Evolutionary conservation across 2,113 vertebrate genomes (phyloP).

Genomic region (Oenanthe oenanthe): DNA sequence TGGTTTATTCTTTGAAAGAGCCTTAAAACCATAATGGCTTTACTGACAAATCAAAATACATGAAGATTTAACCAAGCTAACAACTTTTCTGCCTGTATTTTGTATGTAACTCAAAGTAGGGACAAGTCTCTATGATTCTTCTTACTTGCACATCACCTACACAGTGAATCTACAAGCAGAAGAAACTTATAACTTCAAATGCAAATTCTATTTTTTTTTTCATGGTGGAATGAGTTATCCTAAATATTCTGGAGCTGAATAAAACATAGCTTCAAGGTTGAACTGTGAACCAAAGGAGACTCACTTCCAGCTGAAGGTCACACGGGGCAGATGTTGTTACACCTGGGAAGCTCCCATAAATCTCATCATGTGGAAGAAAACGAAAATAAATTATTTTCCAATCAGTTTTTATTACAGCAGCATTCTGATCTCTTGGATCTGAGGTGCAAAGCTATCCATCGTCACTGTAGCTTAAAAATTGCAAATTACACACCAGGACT

Average conservation of each 20-base stretch:
- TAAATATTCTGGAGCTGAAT: not conserved
- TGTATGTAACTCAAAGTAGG: not conserved
- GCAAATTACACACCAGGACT: not conserved
- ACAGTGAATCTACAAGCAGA: not conserved
- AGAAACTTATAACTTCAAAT: not conserved
- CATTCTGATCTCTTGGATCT: not conserved
- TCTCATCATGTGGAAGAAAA: not conserved
- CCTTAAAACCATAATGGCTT: not conserved
- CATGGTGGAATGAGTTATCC: not conserved
- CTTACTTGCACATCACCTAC: not conserved
- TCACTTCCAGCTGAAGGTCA: not conserved
- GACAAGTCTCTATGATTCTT: not conserved
- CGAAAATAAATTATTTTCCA: conserved; percentile 2
- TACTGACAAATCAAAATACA: not conserved
- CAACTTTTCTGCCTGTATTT: not conserved
- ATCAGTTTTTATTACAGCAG: not conserved
- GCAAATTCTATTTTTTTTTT: not conserved
- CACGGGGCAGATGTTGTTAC: not conserved
- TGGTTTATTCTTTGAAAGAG: not conserved
- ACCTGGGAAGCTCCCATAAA: conserved; percentile 14
- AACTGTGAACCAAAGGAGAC: not conserved
- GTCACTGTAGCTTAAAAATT: not conserved
- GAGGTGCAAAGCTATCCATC: conserved; percentile 24
- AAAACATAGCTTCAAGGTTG: not conserved
- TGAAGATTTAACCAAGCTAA: not conserved